Evolutionary conservation across 2,797 vertebrate species (phyloP).

Genomic region (Carcharodon carcharias): DNA sequence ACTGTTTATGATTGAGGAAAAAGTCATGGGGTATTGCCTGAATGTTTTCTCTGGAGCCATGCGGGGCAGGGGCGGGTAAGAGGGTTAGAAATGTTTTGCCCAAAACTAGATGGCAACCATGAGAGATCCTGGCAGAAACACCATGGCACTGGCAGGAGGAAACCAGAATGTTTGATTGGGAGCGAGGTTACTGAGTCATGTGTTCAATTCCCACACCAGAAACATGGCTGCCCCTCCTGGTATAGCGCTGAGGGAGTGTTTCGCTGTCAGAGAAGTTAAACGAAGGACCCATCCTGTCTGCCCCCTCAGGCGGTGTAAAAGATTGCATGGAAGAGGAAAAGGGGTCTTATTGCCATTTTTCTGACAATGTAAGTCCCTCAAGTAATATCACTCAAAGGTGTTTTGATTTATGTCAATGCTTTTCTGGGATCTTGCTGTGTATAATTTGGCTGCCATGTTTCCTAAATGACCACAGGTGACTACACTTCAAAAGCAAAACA

Average conservation of each 20-base stretch:
- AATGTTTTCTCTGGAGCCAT: background rate
- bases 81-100: background rate
- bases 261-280: no score
- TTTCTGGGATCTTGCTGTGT: no score
- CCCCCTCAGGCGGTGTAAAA: no score
- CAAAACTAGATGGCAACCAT: background rate
- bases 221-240: no score
- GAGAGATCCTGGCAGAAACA: background rate
- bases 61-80: background rate
- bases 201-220: no score
- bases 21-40: background rate
- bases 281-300: no score
- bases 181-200: no score
- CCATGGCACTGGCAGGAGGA: background rate
- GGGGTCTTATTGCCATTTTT: background rate
- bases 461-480: background rate
- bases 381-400: no score
- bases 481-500: background rate
- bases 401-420: no score
- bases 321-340: background rate
- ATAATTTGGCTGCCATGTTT: background rate
- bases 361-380: background rate
- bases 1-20: background rate
- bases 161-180: no score
- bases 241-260: no score